phyloP scores from a whole-genome alignment of 2,888 invertebrate species.

The Eilema depressum region DNA sequence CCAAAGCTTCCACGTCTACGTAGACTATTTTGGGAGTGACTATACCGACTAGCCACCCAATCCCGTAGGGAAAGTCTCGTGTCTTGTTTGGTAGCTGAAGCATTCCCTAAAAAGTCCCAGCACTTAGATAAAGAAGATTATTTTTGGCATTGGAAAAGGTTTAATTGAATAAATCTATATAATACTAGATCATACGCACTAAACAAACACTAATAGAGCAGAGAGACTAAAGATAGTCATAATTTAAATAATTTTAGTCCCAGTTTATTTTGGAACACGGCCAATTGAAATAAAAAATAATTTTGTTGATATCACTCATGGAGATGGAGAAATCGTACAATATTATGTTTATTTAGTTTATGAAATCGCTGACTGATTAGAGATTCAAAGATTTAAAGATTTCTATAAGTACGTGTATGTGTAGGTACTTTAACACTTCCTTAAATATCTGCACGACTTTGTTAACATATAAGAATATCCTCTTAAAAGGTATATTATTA shows the following conservation, averaged over 20 bases:
- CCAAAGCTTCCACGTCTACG: not conserved
- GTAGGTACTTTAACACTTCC: no score
- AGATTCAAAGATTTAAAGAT: not conserved
- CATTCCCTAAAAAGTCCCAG: not conserved
- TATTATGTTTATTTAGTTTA: not conserved
- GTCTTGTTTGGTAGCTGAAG: not conserved
- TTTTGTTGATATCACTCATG: not conserved
- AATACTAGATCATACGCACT: not conserved
- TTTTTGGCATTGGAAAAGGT: not conserved
- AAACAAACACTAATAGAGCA: conserved; percentile 34
- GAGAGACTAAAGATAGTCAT: conserved; percentile 48
- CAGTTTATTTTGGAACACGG: conserved; percentile 57
- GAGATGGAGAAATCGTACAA: not conserved
- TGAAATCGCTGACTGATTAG: not conserved
- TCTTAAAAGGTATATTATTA: not conserved
- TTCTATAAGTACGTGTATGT: no score
- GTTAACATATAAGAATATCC: not conserved
- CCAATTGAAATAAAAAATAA: conserved; percentile 58
- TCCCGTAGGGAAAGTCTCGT: not conserved
- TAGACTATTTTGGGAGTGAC: not conserved
- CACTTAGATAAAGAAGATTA: no score
- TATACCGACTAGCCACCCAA: not conserved
- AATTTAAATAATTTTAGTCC: conserved; percentile 56
- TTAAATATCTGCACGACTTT: no score
- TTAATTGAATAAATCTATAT: not conserved